Base-by-base conservation (phyloP, 2,888 invertebrate genomes). In the Hemithea aestivaria region DNA sequence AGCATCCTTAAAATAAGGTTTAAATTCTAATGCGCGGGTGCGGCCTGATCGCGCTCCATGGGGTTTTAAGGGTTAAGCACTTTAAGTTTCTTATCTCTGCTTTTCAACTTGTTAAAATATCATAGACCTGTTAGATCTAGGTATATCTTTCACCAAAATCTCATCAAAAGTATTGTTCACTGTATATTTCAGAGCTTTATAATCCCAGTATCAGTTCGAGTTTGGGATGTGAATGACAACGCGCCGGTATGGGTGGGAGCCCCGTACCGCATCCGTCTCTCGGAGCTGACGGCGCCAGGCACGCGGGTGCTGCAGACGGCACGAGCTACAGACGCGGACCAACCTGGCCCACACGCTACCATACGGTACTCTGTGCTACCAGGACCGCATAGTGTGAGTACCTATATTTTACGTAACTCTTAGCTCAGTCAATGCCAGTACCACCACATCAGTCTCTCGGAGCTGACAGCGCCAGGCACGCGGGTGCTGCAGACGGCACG, bases 171-270 rank as follows among this genome's bases (percentile, higher is more conserved):
- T n/a, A n/a, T n/a, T n/a, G n/a, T n/a, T n/a, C n/a, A n/a, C n/a
- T n/a, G n/a, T n/a, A n/a, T n/a, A n/a, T n/a, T n/a, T n/a, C 79
- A 92, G 89, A 93, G 92, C 48, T 93, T 94, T 69, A 90, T 92
- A 38, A 93, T 95, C 63, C 95, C 95, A 1, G 92, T 95, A 21
- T 94, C 93, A 53, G 92, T 95, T 33, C 90, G 96, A 54, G 96
- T 96, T 40, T 95, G 94, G 52, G 96, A 97, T 77, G 95, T 94
- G 45, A 96, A 96, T 73, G 96, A 96, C 81, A 96, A 96, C 79
- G 93, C 95, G 6, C 96, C 96, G 0, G 88, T 89, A 62, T 96
- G 96, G 89, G 85, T 90, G 42, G 94, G 93, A 51, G 93, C 94
- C 1, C 95, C 96, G 0, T 96, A 94, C 75, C 89, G 91, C 29